These are phyloP conservation scores for Neolamprologus sp. DNA, from an alignment of 2,113 vertebrate species.

Conservation along the genomic window DNA sequence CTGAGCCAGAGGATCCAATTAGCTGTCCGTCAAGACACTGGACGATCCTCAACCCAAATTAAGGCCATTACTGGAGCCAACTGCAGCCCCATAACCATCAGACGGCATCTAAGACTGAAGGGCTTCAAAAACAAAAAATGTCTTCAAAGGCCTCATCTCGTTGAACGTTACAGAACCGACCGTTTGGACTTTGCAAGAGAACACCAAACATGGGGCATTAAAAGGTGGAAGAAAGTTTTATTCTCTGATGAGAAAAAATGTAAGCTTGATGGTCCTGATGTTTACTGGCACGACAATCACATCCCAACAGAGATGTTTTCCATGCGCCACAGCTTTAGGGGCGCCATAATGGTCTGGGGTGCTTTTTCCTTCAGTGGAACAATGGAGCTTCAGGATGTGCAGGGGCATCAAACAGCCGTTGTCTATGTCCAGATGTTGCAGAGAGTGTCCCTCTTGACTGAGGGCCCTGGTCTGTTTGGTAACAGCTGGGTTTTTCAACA, in stretches of 20 bases:
- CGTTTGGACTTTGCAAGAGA: not conserved
- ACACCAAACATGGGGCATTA: not conserved
- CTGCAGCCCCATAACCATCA: not conserved
- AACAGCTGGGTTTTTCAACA: not conserved
- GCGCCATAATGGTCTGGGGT: not conserved
- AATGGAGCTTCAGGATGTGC: not conserved
- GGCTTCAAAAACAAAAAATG: not conserved
- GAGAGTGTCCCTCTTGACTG: not conserved
- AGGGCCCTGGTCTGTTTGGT: not conserved
- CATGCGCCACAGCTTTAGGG: not conserved
- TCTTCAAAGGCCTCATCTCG: not conserved
- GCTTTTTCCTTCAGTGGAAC: not conserved
- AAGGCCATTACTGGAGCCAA: not conserved
- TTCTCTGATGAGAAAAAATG: not conserved
- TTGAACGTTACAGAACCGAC: not conserved
- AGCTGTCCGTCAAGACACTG: not conserved
- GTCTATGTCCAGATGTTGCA: not conserved
- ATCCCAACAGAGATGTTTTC: not conserved
- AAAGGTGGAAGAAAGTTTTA: not conserved
- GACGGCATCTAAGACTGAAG: not conserved
- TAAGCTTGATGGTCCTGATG: not conserved
- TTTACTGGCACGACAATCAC: not conserved
- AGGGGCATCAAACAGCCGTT: not conserved
- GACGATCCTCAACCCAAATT: not conserved
- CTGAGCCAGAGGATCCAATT: not conserved